phyloP scores from a whole-genome alignment of 2,888 invertebrate genomes.

The Epinotia ramella region DNA sequence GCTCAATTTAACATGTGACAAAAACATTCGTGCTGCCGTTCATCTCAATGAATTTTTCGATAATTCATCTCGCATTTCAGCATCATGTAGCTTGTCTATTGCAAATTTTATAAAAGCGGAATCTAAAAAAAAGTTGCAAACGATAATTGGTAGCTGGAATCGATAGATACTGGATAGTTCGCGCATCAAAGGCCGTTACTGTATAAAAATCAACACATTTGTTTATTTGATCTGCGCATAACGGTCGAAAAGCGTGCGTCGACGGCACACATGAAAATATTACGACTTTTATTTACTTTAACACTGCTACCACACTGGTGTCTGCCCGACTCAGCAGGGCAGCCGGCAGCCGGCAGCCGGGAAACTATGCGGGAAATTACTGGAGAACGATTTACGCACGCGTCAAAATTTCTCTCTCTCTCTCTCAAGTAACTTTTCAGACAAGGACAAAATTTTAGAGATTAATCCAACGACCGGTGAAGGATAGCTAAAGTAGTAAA shows the following conservation, averaged over 20 bases:
- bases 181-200: slow-evolving; percentile 66
- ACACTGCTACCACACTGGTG: slow-evolving; percentile 73
- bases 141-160: slow-evolving; percentile 65
- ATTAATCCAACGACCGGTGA: not conserved
- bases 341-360: slow-evolving; percentile 47
- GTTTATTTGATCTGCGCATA: slow-evolving; percentile 79
- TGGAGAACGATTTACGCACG: slow-evolving; percentile 20
- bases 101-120: not conserved
- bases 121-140: slow-evolving; percentile 37
- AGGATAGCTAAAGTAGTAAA: not conserved
- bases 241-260: slow-evolving; percentile 72
- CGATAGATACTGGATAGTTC: slow-evolving; percentile 60
- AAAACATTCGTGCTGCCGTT: slow-evolving; percentile 48
- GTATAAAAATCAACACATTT: slow-evolving; percentile 81
- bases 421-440: not conserved
- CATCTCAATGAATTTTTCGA: slow-evolving; percentile 68
- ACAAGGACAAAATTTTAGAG: not conserved
- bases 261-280: slow-evolving; percentile 81
- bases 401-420: slow-evolving; percentile 15
- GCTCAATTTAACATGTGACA: slow-evolving; percentile 71
- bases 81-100: slow-evolving; percentile 14
- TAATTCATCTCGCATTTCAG: slow-evolving; percentile 25
- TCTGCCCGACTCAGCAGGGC: slow-evolving; percentile 63
- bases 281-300: slow-evolving; percentile 81
- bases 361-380: slow-evolving; percentile 34